Evolutionary conservation across 30 jellyfish, hydroid and myxozoan genomes (phyloP).

Genomic region (Hydra vulgaris): DNA sequence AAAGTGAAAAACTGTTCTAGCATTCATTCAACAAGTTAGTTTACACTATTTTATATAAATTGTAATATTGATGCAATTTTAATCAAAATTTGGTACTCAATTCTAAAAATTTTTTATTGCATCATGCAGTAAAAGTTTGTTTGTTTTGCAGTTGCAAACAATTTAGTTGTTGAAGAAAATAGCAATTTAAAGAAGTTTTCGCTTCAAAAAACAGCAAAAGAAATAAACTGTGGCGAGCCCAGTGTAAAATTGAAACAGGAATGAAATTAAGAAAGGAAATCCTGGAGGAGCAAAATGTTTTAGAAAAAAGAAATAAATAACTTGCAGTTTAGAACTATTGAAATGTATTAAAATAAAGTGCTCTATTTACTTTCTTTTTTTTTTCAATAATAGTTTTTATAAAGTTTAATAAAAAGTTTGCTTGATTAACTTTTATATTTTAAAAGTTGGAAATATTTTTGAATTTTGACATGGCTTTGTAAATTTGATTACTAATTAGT

Average conservation of each 20-base stretch:
- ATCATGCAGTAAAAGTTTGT: neutral
- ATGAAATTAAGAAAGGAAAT: no score
- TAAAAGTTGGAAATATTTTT: no score
- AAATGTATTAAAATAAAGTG: no score
- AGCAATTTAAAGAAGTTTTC: neutral
- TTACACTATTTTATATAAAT: neutral
- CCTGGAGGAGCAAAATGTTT: neutral
- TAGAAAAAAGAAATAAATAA: neutral
- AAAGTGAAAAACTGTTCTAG: neutral
- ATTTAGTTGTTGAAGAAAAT: neutral
- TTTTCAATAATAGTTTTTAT: no score
- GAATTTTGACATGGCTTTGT: no score
- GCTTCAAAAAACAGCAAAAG: neutral
- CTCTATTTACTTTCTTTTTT: no score
- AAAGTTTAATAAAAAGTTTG: no score
- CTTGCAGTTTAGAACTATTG: neutral
- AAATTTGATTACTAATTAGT: no score
- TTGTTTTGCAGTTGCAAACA: neutral
- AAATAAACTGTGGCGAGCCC: neutral
- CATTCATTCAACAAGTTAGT: neutral
- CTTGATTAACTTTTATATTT: no score
- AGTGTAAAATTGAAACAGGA: neutral
- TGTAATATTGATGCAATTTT: neutral
- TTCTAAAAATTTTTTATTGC: neutral
- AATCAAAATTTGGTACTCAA: neutral